Conservation (phyloP, 1,140 invertebrate species). For the Protaetia brevitarsis region DNA sequence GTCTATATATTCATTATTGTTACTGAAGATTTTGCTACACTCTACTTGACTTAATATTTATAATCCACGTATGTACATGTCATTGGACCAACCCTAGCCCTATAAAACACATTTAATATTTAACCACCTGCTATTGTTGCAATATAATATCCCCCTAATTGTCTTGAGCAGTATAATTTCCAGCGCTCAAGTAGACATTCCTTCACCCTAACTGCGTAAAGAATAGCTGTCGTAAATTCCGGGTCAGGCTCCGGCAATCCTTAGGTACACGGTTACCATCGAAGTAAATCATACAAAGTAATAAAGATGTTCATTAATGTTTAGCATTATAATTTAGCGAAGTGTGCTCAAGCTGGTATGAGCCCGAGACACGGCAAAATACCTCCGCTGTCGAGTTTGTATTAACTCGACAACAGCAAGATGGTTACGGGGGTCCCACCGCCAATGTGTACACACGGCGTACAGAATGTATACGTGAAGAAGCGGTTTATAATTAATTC, state of each 20-base stretch:
- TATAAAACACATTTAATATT: too few species aligned
- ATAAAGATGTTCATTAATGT: slow-evolving; percentile 24
- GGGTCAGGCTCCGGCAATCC: background rate
- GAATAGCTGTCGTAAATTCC: too few species aligned
- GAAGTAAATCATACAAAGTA: slow-evolving; percentile 22
- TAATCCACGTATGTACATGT: too few species aligned
- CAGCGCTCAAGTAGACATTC: too few species aligned
- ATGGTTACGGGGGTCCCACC: background rate
- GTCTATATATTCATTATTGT: too few species aligned
- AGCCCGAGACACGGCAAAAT: background rate
- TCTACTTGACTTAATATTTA: too few species aligned
- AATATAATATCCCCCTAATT: too few species aligned
- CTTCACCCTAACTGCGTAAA: too few species aligned
- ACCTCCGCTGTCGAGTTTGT: background rate
- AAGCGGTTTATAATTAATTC: slow-evolving; percentile 15
- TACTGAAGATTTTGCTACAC: too few species aligned
- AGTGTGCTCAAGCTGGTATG: background rate
- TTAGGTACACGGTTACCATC: background rate
- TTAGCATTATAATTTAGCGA: slow-evolving; percentile 19
- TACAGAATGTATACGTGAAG: slow-evolving; percentile 5
- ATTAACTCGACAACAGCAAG: slow-evolving; percentile 1
- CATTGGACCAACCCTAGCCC: too few species aligned
- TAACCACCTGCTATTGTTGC: too few species aligned
- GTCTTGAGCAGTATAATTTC: too few species aligned
- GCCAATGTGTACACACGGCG: background rate